Base-by-base conservation (phyloP, 2,797 vertebrate species). In the Salarias fasciatus region DNA sequence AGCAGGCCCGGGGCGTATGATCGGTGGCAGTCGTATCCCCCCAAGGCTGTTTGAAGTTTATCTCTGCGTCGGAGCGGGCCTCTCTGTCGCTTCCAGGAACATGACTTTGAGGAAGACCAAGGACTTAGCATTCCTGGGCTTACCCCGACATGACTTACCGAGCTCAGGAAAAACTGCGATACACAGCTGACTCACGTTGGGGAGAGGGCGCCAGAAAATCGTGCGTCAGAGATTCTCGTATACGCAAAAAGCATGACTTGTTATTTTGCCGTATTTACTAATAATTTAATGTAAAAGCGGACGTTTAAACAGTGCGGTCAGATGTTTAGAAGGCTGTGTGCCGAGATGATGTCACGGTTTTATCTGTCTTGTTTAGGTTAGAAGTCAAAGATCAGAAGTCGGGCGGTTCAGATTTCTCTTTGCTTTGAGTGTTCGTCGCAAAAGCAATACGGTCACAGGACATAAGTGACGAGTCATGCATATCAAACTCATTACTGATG, bases 31-130 rank as follows among this genome's bases (percentile, higher is more conserved):
- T 56, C 69, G 82, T 68, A 77, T 79, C 67, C 66, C 68, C 69
- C 61, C 13, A 13, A 29, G 71, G 63, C 77, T 80, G 87, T 90
- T 90, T 90, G 82, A 92, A 88, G 86, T 91, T 89, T 90, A 87
- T 90, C 88, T 90, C 64, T 54, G 53, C 71, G 60, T 77, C 63
- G 47, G 82, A 79, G 64, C 72, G 75, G 80, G 73, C 72, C 77
- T 63, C 77, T 59, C 72, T 51, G 54, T 82, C 87, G 68, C 75
- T 89, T 90, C 88, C 89, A 91, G 82, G 86, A 92, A 88, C 79
- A 77, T 18, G 61, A 45, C 69, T 89, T 69, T 83, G 75, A 81
- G 79, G 61, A 24, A 24, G 18, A 24, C 18, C 18, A 24, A 75
- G 82, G 80, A 55, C 80, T 75, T 42, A 71, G 64, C 74, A 63